Evolutionary conservation across 2,797 vertebrate species (phyloP), one percentile per base, ranked within the genome.

Genomic region (Epinephelus coioides): DNA sequence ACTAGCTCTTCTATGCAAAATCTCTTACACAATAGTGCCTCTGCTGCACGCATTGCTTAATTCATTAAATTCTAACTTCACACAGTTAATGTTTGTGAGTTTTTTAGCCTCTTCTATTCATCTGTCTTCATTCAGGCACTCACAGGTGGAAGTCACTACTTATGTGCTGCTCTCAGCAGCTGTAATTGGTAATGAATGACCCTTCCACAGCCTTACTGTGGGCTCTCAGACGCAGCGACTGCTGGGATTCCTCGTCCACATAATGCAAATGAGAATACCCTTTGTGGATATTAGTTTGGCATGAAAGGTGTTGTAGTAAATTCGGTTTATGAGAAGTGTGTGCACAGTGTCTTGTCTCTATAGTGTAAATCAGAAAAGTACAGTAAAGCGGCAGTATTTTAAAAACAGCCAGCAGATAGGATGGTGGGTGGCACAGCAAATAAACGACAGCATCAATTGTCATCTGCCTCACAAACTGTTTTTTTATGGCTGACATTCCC

Each of bases 341-440:
- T 23, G 18, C 51, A 21, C 21, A 18, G 30, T 9, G 50, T 30
- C 40, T 44, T 65, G 46, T 54, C 56, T 57, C 21, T 57, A 55
- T 21, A 43, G 56, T 54, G 34, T 69, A 75, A 72, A 76, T 81
- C 54, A 73, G 69, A 69, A 43, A 38, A 44, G 11, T 47, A 30
- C 46, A 67, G 49, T 76, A 15, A 60, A 80, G 51, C 19, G 23
- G 34, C 40, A 62, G 54, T 44, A 23, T 75, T 46, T 64, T 62
- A 6, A 68, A 89, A 82, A 79, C 72, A 66, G 51, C 78, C 74
- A 62, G 75, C 66, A 82, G 57, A 86, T 46, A 82, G 59, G 73
- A 76, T 63, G 57, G 85, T 93, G 90, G 81, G 89, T 84, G 84
- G 88, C 70, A 44, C 53, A 75, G 61, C 40, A 78, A 78, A 81